Evolutionary conservation across 2,797 vertebrate genomes (phyloP).

Genomic region (Valencia hispanica): DNA sequence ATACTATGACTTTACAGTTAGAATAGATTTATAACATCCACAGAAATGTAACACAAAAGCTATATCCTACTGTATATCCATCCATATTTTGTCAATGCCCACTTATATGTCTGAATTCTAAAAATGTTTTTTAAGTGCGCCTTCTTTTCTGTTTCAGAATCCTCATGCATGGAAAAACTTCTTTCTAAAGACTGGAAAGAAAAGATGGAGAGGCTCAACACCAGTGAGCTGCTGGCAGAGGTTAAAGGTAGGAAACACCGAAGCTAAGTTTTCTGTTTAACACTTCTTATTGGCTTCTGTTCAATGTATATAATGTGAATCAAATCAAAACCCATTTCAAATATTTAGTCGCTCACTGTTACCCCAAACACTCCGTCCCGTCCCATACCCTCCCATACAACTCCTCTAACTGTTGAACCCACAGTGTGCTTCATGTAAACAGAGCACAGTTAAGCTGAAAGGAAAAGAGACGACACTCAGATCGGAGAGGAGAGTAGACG

Average conservation of each 20-base stretch:
- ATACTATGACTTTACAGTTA: slow-evolving; percentile 32
- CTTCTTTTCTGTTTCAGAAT: slow-evolving; percentile 76
- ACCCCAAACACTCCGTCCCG: background rate
- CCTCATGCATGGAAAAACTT: slow-evolving; percentile 93
- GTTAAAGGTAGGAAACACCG: slow-evolving; percentile 88
- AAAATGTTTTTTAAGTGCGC: slow-evolving; percentile 1
- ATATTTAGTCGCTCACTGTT: slow-evolving; percentile 28
- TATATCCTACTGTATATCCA: background rate
- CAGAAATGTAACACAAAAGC: slow-evolving; percentile 11
- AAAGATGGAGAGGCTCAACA: slow-evolving; percentile 96
- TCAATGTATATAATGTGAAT: too few species aligned
- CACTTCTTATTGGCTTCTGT: background rate
- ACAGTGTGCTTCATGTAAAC: slow-evolving; percentile 67
- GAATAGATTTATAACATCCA: slow-evolving; percentile 18
- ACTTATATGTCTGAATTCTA: background rate
- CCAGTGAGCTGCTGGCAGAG: slow-evolving; percentile 93
- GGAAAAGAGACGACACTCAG: slow-evolving; percentile 20
- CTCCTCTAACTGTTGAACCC: slow-evolving; percentile 59
- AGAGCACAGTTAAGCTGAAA: slow-evolving; percentile 39
- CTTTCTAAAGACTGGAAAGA: slow-evolving; percentile 99
- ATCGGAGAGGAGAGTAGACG: slow-evolving; percentile 45
- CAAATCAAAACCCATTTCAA: slow-evolving; percentile 44
- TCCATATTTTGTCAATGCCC: background rate
- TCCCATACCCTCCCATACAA: slow-evolving; percentile 13
- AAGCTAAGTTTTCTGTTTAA: background rate